phyloP scores from a whole-genome alignment of 2,797 vertebrate genomes.

The Semaprochilodus insignis region DNA sequence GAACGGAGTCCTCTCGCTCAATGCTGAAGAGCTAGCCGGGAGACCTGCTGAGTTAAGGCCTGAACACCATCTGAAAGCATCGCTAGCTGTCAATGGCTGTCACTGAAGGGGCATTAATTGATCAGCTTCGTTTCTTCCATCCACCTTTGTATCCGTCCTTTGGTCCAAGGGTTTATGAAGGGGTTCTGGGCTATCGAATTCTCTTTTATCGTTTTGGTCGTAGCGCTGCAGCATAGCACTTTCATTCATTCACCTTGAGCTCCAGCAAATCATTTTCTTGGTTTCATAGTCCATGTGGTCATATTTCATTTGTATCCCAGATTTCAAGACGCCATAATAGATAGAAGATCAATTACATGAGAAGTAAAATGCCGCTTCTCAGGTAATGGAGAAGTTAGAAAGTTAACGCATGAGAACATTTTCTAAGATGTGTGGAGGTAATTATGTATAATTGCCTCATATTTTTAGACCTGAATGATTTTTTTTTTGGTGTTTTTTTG shows the following conservation, averaged over 20 bases:
- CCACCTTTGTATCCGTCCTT: slow-evolving; percentile 69
- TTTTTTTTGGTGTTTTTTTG: too few species aligned
- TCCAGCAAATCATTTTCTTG: slow-evolving; percentile 3
- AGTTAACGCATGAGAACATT: too few species aligned
- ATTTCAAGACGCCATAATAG: background rate
- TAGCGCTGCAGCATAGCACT: background rate
- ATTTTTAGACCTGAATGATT: too few species aligned
- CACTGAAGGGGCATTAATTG: slow-evolving; percentile 72
- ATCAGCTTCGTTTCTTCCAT: slow-evolving; percentile 71
- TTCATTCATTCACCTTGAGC: background rate
- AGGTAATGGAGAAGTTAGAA: too few species aligned
- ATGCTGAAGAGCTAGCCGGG: slow-evolving; percentile 54
- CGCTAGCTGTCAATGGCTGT: slow-evolving; percentile 61
- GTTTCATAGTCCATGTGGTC: background rate
- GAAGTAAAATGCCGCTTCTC: too few species aligned
- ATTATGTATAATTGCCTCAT: too few species aligned
- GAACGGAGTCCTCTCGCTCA: slow-evolving; percentile 52
- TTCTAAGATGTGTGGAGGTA: too few species aligned
- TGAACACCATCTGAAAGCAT: slow-evolving; percentile 69
- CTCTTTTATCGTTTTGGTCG: slow-evolving; percentile 63
- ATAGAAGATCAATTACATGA: background rate
- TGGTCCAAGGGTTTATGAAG: slow-evolving; percentile 67
- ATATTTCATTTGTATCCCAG: slow-evolving; percentile 1
- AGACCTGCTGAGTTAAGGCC: slow-evolving; percentile 65
- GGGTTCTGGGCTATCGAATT: slow-evolving; percentile 47